Evolutionary conservation across 2,797 vertebrate species (phyloP).

Genomic region (Merluccius polli): DNA sequence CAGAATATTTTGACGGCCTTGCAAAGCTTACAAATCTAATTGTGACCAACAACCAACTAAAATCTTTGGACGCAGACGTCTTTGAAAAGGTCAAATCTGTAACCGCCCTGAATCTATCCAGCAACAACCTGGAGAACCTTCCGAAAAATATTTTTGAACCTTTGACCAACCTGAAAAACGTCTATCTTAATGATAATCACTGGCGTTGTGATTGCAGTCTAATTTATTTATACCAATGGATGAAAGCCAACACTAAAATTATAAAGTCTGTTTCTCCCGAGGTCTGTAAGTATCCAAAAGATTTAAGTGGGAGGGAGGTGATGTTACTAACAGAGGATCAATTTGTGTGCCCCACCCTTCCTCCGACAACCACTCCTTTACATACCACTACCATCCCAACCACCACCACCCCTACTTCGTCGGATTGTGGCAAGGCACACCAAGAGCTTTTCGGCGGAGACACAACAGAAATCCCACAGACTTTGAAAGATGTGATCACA

Average conservation of each 20-base stretch:
- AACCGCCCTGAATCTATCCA: conserved; percentile 59
- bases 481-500: conserved; percentile 44
- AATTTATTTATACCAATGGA: conserved; percentile 60
- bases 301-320: conserved; percentile 53
- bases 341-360: conserved; percentile 63
- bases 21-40: conserved; percentile 69
- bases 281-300: conserved; percentile 65
- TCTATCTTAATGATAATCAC: conserved; percentile 73
- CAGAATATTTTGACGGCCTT: conserved; percentile 66
- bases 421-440: conserved; percentile 42
- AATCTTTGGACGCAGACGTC: conserved; percentile 45
- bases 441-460: conserved; percentile 50
- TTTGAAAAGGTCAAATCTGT: conserved; percentile 65
- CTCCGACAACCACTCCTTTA: background rate
- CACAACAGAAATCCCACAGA: conserved; percentile 60
- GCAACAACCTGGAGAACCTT: conserved; percentile 53
- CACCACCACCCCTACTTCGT: background rate
- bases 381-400: background rate
- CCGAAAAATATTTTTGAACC: conserved; percentile 57
- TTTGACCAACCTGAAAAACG: conserved; percentile 57
- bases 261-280: background rate
- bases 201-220: conserved; percentile 83
- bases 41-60: conserved; percentile 63
- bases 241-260: conserved; percentile 46
- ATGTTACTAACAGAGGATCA: conserved; percentile 48